Evolutionary conservation across 1,140 invertebrate species (phyloP), one percentile per base, ranked within the genome.

Genomic region (Triops cancriformis): DNA sequence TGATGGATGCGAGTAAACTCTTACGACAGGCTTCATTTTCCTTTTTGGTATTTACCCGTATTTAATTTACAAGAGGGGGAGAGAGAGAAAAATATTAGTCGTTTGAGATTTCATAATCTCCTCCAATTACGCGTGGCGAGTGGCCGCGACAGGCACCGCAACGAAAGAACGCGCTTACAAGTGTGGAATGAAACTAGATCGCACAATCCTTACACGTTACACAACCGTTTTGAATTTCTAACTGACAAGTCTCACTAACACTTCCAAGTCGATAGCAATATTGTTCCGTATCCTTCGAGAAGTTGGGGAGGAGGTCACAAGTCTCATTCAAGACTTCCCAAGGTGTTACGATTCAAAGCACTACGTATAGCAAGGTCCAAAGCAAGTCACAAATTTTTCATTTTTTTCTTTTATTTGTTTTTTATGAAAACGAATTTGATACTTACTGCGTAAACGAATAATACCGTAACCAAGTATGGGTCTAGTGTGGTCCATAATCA

Each of bases 91-190:
- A 64, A 64, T 64, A 64, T 64, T 64, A 18, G 23, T 18, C 51
- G 51, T 64, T 64, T 64, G 51, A 64, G 51, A 64, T 64, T 64
- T 64, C 51, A 64, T 64, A 64, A 64, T 64, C 51, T 64, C 43
- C 43, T 45, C 51, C 51, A 64, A 64, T 64, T 64, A 64, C 51
- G 51, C 51, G 51, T 64, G 51, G 51, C 51, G 51, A 64, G 51
- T 64, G 51, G 51, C 51, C 51, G 51, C 51, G 51, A 64, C 51
- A 64, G 51, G 51, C 51, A 64, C 51, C 51, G 51, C 51, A 64
- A 64, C 10, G 51, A 64, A 64, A 64, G 51, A 64, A 64, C 51
- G 51, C 51, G 51, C n/a, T 64, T 64, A 64, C 51, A 64, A 64
- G 51, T 64, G 51, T 64, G 51, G 51, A 64, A 64, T 64, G 51